phyloP scores from a whole-genome alignment of 2,888 invertebrate species.

The Rhamphomyia laevipes region DNA sequence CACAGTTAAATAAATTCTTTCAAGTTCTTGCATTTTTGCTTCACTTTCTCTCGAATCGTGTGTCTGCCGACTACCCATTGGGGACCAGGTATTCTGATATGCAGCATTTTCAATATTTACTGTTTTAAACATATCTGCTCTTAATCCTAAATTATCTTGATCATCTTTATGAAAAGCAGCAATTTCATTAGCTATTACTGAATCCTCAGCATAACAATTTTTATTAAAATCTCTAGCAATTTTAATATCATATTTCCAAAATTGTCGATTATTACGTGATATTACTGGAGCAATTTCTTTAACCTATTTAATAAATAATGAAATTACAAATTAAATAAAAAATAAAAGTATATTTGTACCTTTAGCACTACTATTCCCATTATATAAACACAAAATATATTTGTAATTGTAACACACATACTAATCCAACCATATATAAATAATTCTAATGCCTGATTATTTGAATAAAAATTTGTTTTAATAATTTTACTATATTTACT shows the following conservation, averaged over 20 bases:
- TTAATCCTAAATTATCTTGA: slow-evolving; percentile 20
- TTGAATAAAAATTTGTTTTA: slow-evolving; percentile 43
- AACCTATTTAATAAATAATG: slow-evolving; percentile 30
- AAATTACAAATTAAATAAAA: background rate
- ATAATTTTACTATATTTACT: slow-evolving; percentile 36
- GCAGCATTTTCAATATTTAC: slow-evolving; percentile 17
- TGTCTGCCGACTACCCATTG: slow-evolving; percentile 19
- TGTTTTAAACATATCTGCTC: slow-evolving; percentile 19
- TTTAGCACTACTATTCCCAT: slow-evolving; percentile 59
- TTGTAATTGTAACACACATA: slow-evolving; percentile 57
- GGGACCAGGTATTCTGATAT: slow-evolving; percentile 35
- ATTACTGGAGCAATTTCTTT: slow-evolving; percentile 50
- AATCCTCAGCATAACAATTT: slow-evolving; percentile 30
- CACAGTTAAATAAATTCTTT: slow-evolving; percentile 23
- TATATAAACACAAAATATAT: slow-evolving; percentile 59
- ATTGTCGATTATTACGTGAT: slow-evolving; percentile 38
- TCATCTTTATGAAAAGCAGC: slow-evolving; percentile 24
- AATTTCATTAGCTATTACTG: slow-evolving; percentile 31
- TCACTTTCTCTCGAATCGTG: slow-evolving; percentile 15
- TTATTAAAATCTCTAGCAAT: slow-evolving; percentile 46
- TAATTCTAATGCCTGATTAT: slow-evolving; percentile 48
- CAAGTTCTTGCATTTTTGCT: slow-evolving; percentile 25
- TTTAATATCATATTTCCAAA: slow-evolving; percentile 54
- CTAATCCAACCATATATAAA: slow-evolving; percentile 54
- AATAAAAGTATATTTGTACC: slow-evolving; percentile 32